These are phyloP conservation scores for Arctocebus calabarensis DNA, from an alignment of 2,797 vertebrate genomes.

Conservation along the genomic window DNA sequence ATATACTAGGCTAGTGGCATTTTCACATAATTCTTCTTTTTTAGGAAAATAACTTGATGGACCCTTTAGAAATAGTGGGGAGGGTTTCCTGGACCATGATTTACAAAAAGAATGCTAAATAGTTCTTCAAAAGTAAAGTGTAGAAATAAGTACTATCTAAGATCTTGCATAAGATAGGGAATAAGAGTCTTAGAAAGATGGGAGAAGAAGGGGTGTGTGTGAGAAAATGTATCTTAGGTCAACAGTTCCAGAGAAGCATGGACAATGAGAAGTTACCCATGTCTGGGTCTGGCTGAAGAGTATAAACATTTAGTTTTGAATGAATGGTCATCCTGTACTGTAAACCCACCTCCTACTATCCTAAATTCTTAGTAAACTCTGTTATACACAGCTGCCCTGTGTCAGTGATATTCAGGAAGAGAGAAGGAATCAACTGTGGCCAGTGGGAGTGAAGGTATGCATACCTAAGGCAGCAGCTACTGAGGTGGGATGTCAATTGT, in stretches of 20 bases:
- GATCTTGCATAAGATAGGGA: neutral
- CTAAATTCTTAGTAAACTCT: neutral
- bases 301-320: neutral
- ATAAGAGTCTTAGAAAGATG: neutral
- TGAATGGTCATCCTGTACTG: neutral
- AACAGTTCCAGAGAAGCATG: accelerated
- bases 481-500: neutral
- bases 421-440: neutral
- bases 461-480: neutral
- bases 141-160: neutral
- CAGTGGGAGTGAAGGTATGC: neutral
- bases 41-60: neutral
- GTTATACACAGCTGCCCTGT: neutral
- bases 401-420: neutral
- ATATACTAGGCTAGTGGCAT: neutral
- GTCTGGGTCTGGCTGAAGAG: neutral
- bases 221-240: neutral
- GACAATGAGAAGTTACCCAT: neutral
- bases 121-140: neutral
- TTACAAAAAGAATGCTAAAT: neutral
- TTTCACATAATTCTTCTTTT: neutral
- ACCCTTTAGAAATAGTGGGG: neutral
- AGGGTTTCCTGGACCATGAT: neutral
- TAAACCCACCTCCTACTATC: neutral
- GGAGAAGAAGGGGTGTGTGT: neutral